These are phyloP conservation scores for Ameiurus melas DNA, from an alignment of 2,113 vertebrate species.

Conservation along the genomic window DNA sequence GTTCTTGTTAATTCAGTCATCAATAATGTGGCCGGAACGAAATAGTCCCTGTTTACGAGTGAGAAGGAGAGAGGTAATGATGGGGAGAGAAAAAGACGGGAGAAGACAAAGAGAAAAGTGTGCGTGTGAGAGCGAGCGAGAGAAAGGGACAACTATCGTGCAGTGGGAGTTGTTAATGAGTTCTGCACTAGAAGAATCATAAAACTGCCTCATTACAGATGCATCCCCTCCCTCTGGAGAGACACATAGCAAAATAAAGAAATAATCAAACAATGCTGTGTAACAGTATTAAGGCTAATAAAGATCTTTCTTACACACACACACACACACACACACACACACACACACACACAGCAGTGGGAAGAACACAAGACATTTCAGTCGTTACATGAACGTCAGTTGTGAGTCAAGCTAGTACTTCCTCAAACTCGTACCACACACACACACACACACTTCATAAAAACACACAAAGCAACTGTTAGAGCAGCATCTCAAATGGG, in stretches of 20 bases:
- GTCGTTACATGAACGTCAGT: not conserved
- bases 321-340: slow-evolving; percentile 61
- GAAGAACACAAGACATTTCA: not conserved
- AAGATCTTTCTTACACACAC: no score
- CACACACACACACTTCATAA: not conserved
- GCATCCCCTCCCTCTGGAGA: slow-evolving; percentile 63
- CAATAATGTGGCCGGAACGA: slow-evolving; percentile 61
- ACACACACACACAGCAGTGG: not conserved
- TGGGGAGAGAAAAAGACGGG: slow-evolving; percentile 38
- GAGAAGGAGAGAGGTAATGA: slow-evolving; percentile 62
- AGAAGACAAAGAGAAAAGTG: slow-evolving; percentile 49
- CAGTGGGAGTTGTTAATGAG: slow-evolving; percentile 68
- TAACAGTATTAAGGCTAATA: slow-evolving; percentile 67
- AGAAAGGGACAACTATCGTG: not conserved
- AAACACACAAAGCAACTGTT: slow-evolving; percentile 19
- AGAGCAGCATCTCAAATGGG: not conserved
- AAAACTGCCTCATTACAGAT: slow-evolving; percentile 73
- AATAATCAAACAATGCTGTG: slow-evolving; percentile 70
- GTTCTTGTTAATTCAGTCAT: slow-evolving; percentile 65
- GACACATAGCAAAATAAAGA: slow-evolving; percentile 28
- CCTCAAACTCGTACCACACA: not conserved
- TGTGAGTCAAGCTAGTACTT: not conserved
- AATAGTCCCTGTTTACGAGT: slow-evolving; percentile 39
- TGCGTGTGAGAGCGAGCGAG: slow-evolving; percentile 39
- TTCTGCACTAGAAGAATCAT: slow-evolving; percentile 74